Base-by-base conservation (phyloP, 2,113 vertebrate genomes). In the Lota lota region DNA sequence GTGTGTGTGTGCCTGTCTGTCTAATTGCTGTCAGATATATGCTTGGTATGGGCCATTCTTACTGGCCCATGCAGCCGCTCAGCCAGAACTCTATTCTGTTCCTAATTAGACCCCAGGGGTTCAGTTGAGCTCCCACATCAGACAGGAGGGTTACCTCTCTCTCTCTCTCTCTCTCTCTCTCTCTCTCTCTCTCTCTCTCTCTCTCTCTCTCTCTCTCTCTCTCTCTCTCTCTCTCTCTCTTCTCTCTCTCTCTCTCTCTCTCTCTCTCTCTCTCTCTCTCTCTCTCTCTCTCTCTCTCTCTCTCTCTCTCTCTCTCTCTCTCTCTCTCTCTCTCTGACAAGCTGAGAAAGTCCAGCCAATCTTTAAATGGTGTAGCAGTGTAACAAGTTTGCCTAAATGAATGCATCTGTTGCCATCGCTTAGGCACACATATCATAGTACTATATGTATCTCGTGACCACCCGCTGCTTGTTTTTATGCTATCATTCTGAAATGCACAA, bases 101-200 rank as follows among this genome's bases (percentile, higher is more conserved):
- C 79, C 75, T 87, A 90, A 90, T 83, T 86, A 87, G 85, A 75
- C 87, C 87, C 79, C 77, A 53, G 87, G 85, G 86, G 77, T 74
- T 89, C 67, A 74, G 20, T 74, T 70, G 7, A 68, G 81, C 69
- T 78, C 73, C 70, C 78, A 86, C 74, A 78, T 76, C 51, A 80
- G 80, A 81, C 68, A 67, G 64, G 68, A 61, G 63, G 69, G 67
- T 62, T 67, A 79, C 79, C 75, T 70, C 36, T 71, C 10, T 47
- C 10, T 47, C 10, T 47, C 10, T 47, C 10, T 47, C 10, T 47
- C 10, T 47, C 10, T 47, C 10, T 47, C 10, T 47, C 10, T 47
- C 10, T 47, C 10, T 47, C 10, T 47, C 10, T 47, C 10, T 47
- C 10, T 47, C 10, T 47, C 10, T 47, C 10, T 47, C 10, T 47